Base-by-base conservation (phyloP, 2,113 vertebrate genomes). In the Rhineura floridana region DNA sequence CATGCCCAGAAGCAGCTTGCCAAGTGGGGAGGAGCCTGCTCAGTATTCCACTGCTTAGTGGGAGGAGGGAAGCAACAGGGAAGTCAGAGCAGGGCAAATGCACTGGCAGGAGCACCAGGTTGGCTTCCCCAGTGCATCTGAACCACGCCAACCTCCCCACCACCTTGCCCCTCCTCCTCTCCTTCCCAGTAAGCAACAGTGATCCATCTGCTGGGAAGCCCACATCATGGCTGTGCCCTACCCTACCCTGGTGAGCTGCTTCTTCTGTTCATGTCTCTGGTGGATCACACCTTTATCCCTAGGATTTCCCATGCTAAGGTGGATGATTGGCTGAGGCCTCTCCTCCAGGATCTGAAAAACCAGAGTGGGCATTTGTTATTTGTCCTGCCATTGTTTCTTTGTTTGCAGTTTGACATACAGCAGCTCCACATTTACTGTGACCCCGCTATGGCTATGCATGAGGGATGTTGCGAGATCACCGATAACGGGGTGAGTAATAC, bases 391-490 rank as follows among this genome's bases (percentile, higher is more conserved):
- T 33, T 83, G 28, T 36, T 67, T 83, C 19, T 70, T 2, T 72
- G n/a, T 72, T 90, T 77, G 55, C 94, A 99, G 99, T 97, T 99
- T 42, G 98, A 99, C 93, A 89, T 99, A 88, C 99, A 99, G 95
- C 98, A 99, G 95, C 97, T 96, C 1, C 97, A 97, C 90, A 93
- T 99, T 93, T 99, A 99, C 89, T 99, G 99, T 4, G 97, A 99
- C 79, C 96, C 98, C 0, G 93, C 96, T 87, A 96, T 99, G 46
- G 98, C 98, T 89, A 96, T 97, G 80, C 97, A 97, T 84, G 98
- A 99, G 90, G 97, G 98, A 12, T 99, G 99, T 96, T 99, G 99
- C 25, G 98, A 99, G 95, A 98, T 99, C 80, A 97, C 96, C 0
- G 97, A 97, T 0, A 95, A 96, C 0, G 97, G 97, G 96, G 98